Conservation (phyloP, 1,140 invertebrate genomes). For the Neotoxoptera formosana region DNA sequence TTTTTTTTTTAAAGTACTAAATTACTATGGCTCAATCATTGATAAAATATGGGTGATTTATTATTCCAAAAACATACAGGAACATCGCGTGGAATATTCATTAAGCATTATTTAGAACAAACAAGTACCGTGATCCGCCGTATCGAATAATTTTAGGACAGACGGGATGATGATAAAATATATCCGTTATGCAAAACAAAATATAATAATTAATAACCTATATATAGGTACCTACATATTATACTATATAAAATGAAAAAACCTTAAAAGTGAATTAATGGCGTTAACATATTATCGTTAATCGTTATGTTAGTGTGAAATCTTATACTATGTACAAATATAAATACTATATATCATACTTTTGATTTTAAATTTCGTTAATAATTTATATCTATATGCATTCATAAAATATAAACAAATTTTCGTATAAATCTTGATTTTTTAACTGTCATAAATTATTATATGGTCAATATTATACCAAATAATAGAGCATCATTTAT, state of each 20-base stretch:
- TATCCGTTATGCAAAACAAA: neutral
- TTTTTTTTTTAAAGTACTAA: neutral
- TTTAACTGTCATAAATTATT: neutral
- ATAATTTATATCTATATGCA: neutral
- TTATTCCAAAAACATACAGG: constrained; percentile 9
- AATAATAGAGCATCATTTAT: no score
- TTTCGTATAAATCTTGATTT: neutral
- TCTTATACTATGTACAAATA: neutral
- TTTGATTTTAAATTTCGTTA: neutral
- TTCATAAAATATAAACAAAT: neutral
- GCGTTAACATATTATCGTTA: neutral
- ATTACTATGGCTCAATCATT: neutral
- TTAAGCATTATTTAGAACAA: constrained; percentile 27
- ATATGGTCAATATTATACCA: no score
- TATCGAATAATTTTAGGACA: neutral
- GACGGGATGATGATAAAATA: neutral
- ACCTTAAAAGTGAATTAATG: neutral
- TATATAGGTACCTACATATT: no score
- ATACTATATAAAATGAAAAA: neutral
- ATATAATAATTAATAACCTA: neutral
- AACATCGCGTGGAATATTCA: constrained; percentile 31
- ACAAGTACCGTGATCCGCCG: neutral
- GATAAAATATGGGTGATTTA: constrained; percentile 12
- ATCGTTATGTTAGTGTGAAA: neutral
- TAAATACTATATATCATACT: neutral